Evolutionary conservation across 2,888 invertebrate genomes (phyloP).

Genomic region (Pristionchus fissidentatus): DNA sequence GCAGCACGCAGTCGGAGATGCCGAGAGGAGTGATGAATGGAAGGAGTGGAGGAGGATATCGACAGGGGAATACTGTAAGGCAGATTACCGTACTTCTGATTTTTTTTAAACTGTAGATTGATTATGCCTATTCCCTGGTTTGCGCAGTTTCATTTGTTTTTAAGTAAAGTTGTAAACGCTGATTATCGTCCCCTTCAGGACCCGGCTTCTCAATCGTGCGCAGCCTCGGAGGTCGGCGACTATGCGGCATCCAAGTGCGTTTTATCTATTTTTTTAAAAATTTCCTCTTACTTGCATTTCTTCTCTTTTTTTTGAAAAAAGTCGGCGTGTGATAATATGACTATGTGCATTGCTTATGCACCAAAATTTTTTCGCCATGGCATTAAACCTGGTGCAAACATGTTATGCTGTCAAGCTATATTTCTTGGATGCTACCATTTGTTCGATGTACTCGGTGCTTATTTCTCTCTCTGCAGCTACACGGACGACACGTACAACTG

Average conservation of each 20-base stretch:
- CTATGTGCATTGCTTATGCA: too few relatives aligned
- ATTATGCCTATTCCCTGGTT: too few relatives aligned
- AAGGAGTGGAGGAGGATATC: slow-evolving; percentile 23
- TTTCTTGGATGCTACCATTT: neutral
- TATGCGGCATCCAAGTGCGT: slow-evolving; percentile 24
- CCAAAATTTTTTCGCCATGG: too few relatives aligned
- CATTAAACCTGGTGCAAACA: neutral
- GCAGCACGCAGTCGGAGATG: slow-evolving; percentile 59
- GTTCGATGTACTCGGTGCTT: neutral
- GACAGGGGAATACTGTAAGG: neutral
- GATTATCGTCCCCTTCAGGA: slow-evolving; percentile 1
- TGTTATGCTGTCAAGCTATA: neutral
- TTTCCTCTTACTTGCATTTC: too few relatives aligned
- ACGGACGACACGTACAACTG: slow-evolving; percentile 16
- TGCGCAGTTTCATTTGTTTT: neutral
- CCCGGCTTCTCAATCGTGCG: slow-evolving; percentile 34
- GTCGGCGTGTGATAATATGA: too few relatives aligned
- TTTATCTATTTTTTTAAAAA: too few relatives aligned
- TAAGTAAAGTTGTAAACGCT: too few relatives aligned
- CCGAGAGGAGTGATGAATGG: slow-evolving; percentile 44
- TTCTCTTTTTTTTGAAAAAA: too few relatives aligned
- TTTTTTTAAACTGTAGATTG: too few relatives aligned
- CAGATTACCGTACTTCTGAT: slow-evolving; percentile 24
- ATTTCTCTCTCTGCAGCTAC: neutral
- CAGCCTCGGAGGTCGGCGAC: slow-evolving; percentile 41